Evolutionary conservation across 35 echinoderm and acorn worm genomes (phyloP), one percentile per base, ranked within the genome.

Genomic region (Ptychodera flava): DNA sequence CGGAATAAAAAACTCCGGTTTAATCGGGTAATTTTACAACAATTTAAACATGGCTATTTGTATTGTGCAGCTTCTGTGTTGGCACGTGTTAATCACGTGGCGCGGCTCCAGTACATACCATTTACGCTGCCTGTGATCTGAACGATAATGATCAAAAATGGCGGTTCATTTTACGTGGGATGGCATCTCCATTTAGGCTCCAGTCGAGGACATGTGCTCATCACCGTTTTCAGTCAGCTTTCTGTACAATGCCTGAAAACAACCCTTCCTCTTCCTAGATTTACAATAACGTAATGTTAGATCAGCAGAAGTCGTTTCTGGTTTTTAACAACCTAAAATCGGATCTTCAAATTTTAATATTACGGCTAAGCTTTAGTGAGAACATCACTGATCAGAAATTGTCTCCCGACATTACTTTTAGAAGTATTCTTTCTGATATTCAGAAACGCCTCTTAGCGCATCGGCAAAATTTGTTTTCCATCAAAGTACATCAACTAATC

Each of bases 21-120:
- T 64, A 64, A 64, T 64, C 45, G 45, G 45, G 45, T 64, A 64
- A 64, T 64, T 64, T 64, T 64, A 64, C 45, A 64, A 64, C 45
- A 64, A 64, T 64, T 64, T 64, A 64, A 64, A 64, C 45, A 64
- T 64, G 45, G 45, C 45, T 64, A 64, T 64, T 64, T n/a, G 6
- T 22, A 64, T 64, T 64, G 45, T 64, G 6, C 45, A 22, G 45
- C 6, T 64, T 64, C 45, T 64, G 6, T 22, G 45, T 64, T 64
- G 45, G 45, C 45, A 64, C 45, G 45, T 64, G 45, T 22, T 12
- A 22, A 22, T 64, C 45, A 64, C 45, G 45, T 64, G 45, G 45
- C 45, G 45, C 45, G 45, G 45, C 45, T 64, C 45, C 45, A 64
- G 45, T 64, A 64, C 45, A 64, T 64, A 64, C 45, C 45, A 64